A percentile compares a stretch with the other conserved stretches of the same genome.
phyloP scores from a whole-genome alignment of 2,113 vertebrate species.

The zebrafish (Danio rerio) region DNA sequence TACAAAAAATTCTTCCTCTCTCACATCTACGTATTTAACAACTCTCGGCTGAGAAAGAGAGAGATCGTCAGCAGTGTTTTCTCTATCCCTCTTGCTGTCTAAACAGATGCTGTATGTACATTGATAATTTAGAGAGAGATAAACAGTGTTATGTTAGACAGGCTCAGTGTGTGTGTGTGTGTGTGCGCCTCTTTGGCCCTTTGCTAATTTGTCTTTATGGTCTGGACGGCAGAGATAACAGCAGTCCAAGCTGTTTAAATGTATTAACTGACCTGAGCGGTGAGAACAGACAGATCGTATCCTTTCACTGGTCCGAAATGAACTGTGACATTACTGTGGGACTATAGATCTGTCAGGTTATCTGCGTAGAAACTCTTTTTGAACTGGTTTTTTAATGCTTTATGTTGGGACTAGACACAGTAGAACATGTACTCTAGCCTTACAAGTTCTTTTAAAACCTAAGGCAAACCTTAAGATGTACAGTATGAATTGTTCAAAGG shows the following conservation, averaged over 20 bases:
- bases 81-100: slow-evolving; percentile 25
- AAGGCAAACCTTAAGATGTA: no score
- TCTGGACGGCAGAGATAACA: slow-evolving; percentile 55
- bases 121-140: slow-evolving; percentile 37
- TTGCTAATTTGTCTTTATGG: slow-evolving; percentile 58
- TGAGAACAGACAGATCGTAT: background rate
- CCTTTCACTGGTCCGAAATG: background rate
- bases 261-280: slow-evolving; percentile 28
- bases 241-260: slow-evolving; percentile 36
- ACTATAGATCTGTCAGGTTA: background rate
- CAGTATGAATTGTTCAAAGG: no score
- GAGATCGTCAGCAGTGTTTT: slow-evolving; percentile 11
- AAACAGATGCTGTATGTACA: slow-evolving; percentile 21
- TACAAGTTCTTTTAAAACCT: no score
- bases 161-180: background rate
- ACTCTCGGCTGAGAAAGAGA: background rate
- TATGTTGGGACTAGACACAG: no score
- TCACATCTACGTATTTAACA: background rate
- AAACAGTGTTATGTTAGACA: slow-evolving; percentile 32
- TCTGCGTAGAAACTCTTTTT: no score
- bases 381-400: no score
- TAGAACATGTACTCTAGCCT: no score
- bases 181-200: slow-evolving; percentile 22
- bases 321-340: background rate
- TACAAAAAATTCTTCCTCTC: background rate